A percentile compares a stretch with the other conserved stretches of the same genome.
These are phyloP conservation scores for Leptoclinus maculatus DNA, from an alignment of 2,797 vertebrate species.

Conservation along the genomic window DNA sequence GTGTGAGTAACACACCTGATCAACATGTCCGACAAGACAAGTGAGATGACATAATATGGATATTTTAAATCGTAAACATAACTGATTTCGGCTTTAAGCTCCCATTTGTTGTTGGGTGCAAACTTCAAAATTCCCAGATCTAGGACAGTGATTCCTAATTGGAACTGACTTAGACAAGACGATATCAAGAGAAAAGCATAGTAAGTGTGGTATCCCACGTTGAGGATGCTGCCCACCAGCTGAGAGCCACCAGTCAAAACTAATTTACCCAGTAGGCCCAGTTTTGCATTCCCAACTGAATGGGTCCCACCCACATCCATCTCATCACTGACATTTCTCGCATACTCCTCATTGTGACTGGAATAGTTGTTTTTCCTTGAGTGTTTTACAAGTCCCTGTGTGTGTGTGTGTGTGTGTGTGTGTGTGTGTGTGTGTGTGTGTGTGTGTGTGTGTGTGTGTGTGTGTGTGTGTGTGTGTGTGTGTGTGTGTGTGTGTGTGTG, in stretches of 20 bases:
- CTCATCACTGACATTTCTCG: slow-evolving; percentile 68
- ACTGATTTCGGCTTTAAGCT: background rate
- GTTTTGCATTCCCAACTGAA: slow-evolving; percentile 52
- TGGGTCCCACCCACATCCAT: slow-evolving; percentile 54
- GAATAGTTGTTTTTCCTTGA: slow-evolving; percentile 62
- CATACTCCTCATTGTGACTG: slow-evolving; percentile 74
- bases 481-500: too few relatives aligned
- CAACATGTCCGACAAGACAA: background rate
- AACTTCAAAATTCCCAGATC: background rate
- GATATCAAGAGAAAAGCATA: background rate
- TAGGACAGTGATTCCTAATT: background rate
- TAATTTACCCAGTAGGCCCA: slow-evolving; percentile 52
- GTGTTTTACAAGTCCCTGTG: slow-evolving; percentile 46
- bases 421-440: too few relatives aligned
- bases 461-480: too few relatives aligned
- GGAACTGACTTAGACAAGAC: background rate
- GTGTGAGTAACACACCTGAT: background rate
- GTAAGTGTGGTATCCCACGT: slow-evolving; percentile 2
- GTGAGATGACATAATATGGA: background rate
- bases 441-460: too few relatives aligned
- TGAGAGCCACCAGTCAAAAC: slow-evolving; percentile 44
- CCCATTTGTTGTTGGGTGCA: background rate
- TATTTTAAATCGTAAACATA: background rate
- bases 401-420: background rate
- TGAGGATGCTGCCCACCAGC: slow-evolving; percentile 17